These are phyloP conservation scores for Copidosoma aretas DNA, from an alignment of 2,888 invertebrate species.

Conservation along the genomic window DNA sequence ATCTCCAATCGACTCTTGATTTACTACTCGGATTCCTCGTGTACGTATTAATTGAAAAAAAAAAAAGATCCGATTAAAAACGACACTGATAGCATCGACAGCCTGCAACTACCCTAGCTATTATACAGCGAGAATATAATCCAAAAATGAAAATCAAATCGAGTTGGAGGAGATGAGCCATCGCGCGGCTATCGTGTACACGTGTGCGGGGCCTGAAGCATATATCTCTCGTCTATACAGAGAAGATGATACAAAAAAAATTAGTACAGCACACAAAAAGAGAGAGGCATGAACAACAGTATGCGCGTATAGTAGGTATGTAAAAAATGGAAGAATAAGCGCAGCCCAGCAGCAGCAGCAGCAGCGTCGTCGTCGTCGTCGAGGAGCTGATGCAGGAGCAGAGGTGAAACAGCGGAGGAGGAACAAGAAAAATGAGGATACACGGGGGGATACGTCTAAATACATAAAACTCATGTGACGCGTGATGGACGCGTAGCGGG, in stretches of 20 bases:
- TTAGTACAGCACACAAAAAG: conserved; percentile 17
- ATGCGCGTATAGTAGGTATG: conserved; percentile 23
- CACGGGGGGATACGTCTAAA: conserved; percentile 60
- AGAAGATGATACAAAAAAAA: conserved; percentile 24
- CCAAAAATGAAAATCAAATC: conserved; percentile 32
- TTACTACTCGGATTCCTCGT: too few species aligned
- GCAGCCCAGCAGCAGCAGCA: background rate
- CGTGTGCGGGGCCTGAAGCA: too few species aligned
- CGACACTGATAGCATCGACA: conserved; percentile 20
- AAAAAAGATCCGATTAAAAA: conserved; percentile 19
- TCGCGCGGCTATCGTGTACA: too few species aligned
- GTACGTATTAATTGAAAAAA: too few species aligned
- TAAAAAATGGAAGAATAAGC: conserved; percentile 3
- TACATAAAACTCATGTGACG: conserved; percentile 59
- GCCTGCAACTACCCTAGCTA: background rate
- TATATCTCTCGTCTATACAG: conserved; percentile 34
- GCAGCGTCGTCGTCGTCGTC: too few species aligned
- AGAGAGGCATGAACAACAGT: conserved; percentile 21
- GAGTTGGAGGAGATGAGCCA: background rate
- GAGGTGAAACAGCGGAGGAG: background rate
- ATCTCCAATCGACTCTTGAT: background rate
- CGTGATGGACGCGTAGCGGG: conserved; percentile 60
- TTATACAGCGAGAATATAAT: conserved; percentile 20
- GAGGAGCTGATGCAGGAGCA: too few species aligned
- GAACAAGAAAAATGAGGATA: conserved; percentile 45